Evolutionary conservation across 2,113 vertebrate species (phyloP), one percentile per base, ranked within the genome.

Genomic region (Alethe castanea): DNA sequence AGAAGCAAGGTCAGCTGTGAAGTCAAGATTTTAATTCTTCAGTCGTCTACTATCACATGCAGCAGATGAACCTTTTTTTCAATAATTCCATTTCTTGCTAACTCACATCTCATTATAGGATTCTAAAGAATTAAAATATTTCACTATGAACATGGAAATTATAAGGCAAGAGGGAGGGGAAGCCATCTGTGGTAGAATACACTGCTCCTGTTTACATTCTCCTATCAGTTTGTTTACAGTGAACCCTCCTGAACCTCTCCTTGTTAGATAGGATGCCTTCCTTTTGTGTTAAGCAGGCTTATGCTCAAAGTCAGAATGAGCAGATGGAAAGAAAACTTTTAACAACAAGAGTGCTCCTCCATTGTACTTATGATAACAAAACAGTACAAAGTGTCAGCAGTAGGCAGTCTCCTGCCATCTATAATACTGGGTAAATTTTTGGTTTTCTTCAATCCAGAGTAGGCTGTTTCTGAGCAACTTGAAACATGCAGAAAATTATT

Each of bases 211-310:
- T 94, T 94, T 97, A 90, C 78, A 90, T 74, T 90, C 87, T 87
- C 66, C 95, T 91, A 94, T 96, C 94, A 94, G 95, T 90, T 96
- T 97, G 93, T 97, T 96, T 93, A 94, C 83, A 92, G 87, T 94
- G 96, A 97, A 95, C 93, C 77, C 48, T 96, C 50, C 64, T 92
- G 95, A 97, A 92, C 94, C 87, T 84, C 86, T 96, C 65, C 89
- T 90, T 96, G 70, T 80, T 73, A 94, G 83, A 91, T 56, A 84
- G 59, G 62, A 95, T 90, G 92, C 70, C 60, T 92, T 95, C 56
- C 83, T 69, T 93, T 92, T 95, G 93, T 95, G 95, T 96, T 96
- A 97, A 90, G 54, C 70, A 82, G 78, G 84, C 94, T 95, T 95
- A 88, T 94, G 93, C 64, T 95, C 90, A 84, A 95, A 96, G 90